phyloP scores from a whole-genome alignment of 2,113 vertebrate genomes.

The Narcine bancroftii region DNA sequence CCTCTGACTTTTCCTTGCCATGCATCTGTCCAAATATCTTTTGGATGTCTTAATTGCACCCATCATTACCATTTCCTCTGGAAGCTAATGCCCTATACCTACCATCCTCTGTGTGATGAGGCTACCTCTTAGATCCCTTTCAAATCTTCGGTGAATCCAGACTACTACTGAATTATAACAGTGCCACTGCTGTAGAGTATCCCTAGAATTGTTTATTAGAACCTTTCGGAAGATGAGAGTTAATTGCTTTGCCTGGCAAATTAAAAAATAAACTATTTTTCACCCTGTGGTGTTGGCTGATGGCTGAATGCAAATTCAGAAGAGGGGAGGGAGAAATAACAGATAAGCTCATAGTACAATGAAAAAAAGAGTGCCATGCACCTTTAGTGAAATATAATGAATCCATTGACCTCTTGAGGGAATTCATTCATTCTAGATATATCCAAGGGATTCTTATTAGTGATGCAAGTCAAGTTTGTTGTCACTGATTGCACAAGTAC shows the following conservation, averaged over 20 bases:
- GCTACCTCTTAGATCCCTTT: too few species aligned
- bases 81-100: too few species aligned
- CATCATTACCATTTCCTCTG: too few species aligned
- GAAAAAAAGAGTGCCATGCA: neutral
- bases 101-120: too few species aligned
- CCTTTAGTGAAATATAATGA: neutral
- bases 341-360: too few species aligned
- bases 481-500: too few species aligned
- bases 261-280: neutral
- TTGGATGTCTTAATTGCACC: too few species aligned
- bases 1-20: too few species aligned
- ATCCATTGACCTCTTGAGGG: neutral
- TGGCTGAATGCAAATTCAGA: neutral
- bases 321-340: neutral
- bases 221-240: neutral
- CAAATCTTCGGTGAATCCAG: neutral
- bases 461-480: too few species aligned
- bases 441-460: neutral
- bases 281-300: neutral
- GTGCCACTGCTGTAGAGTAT: neutral
- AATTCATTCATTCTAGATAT: neutral
- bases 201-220: neutral
- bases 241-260: neutral
- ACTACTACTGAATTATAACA: neutral
- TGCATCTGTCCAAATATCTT: too few species aligned